Conservation (phyloP, 2,888 invertebrate species). For the Hydraecia micacea region DNA sequence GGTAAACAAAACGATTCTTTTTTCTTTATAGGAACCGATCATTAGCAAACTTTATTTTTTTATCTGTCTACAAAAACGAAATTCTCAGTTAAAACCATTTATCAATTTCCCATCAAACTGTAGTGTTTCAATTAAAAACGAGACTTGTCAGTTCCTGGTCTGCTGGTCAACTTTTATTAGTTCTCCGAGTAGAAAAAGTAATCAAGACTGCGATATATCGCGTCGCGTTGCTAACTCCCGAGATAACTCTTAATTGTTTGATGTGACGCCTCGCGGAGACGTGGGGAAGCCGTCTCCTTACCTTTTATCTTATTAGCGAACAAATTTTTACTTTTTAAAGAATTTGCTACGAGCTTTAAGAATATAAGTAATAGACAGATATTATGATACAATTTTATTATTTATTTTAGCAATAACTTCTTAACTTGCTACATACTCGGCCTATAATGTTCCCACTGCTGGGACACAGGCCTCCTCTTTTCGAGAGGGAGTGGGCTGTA, state of each 20-base stretch:
- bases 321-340: conserved; percentile 73
- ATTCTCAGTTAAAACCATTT: conserved; percentile 28
- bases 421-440: not conserved
- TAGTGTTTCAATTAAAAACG: conserved; percentile 83
- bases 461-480: not conserved
- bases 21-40: too few species aligned
- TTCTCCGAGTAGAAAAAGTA: conserved; percentile 84
- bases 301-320: conserved; percentile 72
- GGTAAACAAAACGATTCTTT: too few species aligned
- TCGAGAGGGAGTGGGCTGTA: not conserved
- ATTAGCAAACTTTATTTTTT: not conserved
- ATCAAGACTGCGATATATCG: conserved; percentile 85
- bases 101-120: conserved; percentile 53
- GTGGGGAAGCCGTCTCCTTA: conserved; percentile 68
- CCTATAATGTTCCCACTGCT: not conserved
- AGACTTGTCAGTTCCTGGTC: conserved; percentile 76
- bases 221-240: conserved; percentile 75
- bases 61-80: not conserved
- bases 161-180: conserved; percentile 88
- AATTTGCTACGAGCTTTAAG: conserved; percentile 64
- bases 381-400: conserved; percentile 38
- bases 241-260: conserved; percentile 86
- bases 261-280: conserved; percentile 74
- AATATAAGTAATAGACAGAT: conserved; percentile 50
- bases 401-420: conserved; percentile 7